Evolutionary conservation across 2,113 vertebrate genomes (phyloP).

Genomic region (Fulmarus glacialis): DNA sequence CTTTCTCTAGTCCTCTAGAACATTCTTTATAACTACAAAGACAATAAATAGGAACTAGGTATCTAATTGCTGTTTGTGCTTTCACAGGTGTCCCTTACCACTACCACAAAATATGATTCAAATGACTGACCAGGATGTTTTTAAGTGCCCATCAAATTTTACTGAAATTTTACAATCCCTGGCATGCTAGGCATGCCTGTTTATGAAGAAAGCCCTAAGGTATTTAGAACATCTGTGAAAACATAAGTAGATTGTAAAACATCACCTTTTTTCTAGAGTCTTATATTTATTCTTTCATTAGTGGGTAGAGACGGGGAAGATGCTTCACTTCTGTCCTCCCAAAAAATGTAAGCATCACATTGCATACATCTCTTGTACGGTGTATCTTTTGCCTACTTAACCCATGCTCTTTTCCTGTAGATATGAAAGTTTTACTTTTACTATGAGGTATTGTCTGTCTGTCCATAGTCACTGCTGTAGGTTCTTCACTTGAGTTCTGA

Average conservation of each 20-base stretch:
- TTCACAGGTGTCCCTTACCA: neutral
- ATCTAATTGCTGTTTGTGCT: neutral
- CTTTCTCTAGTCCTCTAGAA: neutral
- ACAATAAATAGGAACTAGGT: neutral
- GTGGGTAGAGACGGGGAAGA: neutral
- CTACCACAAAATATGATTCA: neutral
- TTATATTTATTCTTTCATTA: neutral
- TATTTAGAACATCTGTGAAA: neutral
- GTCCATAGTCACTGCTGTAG: neutral
- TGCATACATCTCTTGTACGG: neutral
- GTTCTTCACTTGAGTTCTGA: neutral
- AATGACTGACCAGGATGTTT: neutral
- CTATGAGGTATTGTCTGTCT: neutral
- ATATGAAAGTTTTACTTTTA: neutral
- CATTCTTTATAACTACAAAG: neutral
- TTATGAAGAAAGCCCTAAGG: neutral
- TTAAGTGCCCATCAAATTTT: neutral
- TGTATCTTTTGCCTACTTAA: neutral
- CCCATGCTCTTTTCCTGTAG: neutral
- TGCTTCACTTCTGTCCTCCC: neutral
- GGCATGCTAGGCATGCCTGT: neutral
- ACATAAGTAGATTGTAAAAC: neutral
- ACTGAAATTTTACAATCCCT: neutral
- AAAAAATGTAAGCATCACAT: neutral
- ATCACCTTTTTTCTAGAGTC: neutral